These are phyloP conservation scores for Calcarius ornatus DNA, from an alignment of 2,113 vertebrate genomes.

Conservation along the genomic window DNA sequence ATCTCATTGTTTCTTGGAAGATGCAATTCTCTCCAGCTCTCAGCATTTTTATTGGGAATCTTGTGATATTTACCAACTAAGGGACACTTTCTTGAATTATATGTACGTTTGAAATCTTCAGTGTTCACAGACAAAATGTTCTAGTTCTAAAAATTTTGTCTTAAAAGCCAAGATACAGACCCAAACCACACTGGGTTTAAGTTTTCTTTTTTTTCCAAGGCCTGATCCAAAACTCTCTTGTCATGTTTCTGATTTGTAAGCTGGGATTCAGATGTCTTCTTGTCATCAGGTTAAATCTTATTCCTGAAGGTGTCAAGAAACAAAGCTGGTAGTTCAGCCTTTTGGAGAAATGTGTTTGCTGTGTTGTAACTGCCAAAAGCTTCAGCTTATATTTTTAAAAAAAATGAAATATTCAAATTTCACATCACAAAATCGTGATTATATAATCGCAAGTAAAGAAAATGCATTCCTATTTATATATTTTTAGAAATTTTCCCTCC, in stretches of 20 bases:
- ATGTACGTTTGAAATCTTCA: background rate
- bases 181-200: background rate
- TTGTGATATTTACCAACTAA: background rate
- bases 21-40: background rate
- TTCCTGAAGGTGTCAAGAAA: background rate
- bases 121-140: background rate
- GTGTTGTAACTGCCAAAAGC: background rate
- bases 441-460: background rate
- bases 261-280: background rate
- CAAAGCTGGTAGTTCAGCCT: background rate
- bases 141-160: background rate
- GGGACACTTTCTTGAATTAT: background rate
- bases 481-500: background rate
- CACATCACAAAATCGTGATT: background rate
- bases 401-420: background rate
- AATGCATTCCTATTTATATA: background rate
- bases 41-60: background rate
- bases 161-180: background rate
- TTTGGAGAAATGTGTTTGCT: background rate
- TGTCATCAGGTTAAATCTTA: background rate
- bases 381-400: background rate
- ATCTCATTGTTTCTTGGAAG: background rate
- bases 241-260: background rate
- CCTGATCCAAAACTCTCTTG: background rate
- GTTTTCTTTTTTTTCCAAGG: background rate